Evolutionary conservation across 2,888 invertebrate genomes (phyloP).

Genomic region (Monopis laevigella): DNA sequence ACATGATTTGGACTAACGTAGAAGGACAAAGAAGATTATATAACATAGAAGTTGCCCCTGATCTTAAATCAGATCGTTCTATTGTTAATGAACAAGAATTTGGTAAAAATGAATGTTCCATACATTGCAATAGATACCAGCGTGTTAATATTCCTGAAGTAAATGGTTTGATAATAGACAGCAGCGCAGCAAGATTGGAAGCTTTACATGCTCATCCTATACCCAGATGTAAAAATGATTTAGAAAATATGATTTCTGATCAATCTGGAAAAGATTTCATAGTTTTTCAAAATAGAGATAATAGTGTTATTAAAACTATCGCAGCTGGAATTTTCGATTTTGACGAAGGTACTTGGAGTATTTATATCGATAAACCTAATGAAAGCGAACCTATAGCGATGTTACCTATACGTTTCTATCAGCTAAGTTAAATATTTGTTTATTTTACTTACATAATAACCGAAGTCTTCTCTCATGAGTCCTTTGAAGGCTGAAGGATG

Average conservation of each 20-base stretch:
- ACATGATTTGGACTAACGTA: slow-evolving; percentile 80
- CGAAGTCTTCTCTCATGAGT: slow-evolving; percentile 81
- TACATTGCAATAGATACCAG: slow-evolving; percentile 84
- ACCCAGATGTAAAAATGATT: slow-evolving; percentile 69
- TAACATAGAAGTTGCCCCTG: slow-evolving; percentile 84
- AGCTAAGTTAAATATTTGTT: background rate
- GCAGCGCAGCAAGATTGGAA: slow-evolving; percentile 74
- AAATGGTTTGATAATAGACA: slow-evolving; percentile 71
- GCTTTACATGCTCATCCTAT: slow-evolving; percentile 66
- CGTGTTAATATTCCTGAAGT: slow-evolving; percentile 73
- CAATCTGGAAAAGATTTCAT: slow-evolving; percentile 70
- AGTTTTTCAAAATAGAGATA: slow-evolving; percentile 74
- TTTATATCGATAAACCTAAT: slow-evolving; percentile 82
- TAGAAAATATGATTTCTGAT: slow-evolving; percentile 81
- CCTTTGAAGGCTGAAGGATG: slow-evolving; percentile 87
- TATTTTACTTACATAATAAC: slow-evolving; percentile 75
- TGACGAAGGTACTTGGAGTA: slow-evolving; percentile 75
- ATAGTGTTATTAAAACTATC: slow-evolving; percentile 78
- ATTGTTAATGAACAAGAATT: slow-evolving; percentile 37
- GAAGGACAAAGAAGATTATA: slow-evolving; percentile 76
- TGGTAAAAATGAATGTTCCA: slow-evolving; percentile 60
- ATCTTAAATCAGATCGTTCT: slow-evolving; percentile 61
- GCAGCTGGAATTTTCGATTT: slow-evolving; percentile 85
- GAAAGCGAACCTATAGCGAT: slow-evolving; percentile 75
- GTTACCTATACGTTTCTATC: slow-evolving; percentile 64